Evolutionary conservation across 2,113 vertebrate species (phyloP), one percentile per base, ranked within the genome.

Genomic region (Eulacestoma nigropectus): DNA sequence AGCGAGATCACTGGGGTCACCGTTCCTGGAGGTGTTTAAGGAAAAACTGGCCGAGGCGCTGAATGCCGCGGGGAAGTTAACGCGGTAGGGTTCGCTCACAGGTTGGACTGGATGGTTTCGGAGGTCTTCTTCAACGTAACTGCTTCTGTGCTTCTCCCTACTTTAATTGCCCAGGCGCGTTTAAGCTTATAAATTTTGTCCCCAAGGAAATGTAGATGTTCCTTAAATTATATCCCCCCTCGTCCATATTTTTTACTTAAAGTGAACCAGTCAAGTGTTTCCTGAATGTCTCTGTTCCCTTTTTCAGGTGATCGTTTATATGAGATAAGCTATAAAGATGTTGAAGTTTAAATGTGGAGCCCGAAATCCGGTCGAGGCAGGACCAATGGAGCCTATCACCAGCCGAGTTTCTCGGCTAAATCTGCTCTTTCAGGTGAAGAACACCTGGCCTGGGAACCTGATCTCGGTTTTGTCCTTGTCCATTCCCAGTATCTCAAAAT

Each of bases 321-420:
- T 16, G 7, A 32, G 32, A 14, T 88, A 84, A 37, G 8, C 19
- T 27, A 26, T 63, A 81, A 96, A 50, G 91, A 99, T 99, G 99
- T 60, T 99, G 98, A 99, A 99, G 96, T 99, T 99, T 82, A 99
- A 99, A 84, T 99, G 98, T 84, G 98, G 98, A 35, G 96, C 93
- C 33, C 98, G 98, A 16, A 98, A 76, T 50, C 47, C 93, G 2
- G 85, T 33, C 26, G 98, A 98, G 9, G 27, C 94, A 22, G 88
- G 97, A 37, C 78, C 96, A 1, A 26, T 82, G 12, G 99, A 99
- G 37, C 89, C 99, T 46, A 98, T 99, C 96, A 97, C 98, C 46
- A 99, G 96, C 96, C 98, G 99, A 46, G 97, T 98, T 96, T 98
- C 98, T 62, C 97, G 98, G 73, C 98, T 99, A 42, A 98, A 99